Conservation (phyloP, 2,797 vertebrate genomes). For the Euthynnus affinis region DNA sequence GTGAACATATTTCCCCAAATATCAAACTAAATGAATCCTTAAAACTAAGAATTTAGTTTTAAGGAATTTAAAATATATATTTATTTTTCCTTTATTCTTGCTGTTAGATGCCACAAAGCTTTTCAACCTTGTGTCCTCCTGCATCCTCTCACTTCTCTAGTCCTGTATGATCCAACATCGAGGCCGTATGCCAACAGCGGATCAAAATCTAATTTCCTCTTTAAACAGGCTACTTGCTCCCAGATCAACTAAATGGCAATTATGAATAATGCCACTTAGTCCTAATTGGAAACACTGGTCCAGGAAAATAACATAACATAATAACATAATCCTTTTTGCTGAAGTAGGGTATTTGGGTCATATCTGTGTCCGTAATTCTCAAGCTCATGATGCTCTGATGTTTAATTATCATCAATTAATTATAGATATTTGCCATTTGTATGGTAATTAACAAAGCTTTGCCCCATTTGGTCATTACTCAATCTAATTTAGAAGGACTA, state of each 20-base stretch:
- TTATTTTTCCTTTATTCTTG: neutral
- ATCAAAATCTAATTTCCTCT: slow-evolving; percentile 68
- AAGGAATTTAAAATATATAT: no score
- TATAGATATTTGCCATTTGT: slow-evolving; percentile 70
- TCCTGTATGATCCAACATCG: slow-evolving; percentile 51
- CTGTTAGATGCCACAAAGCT: neutral
- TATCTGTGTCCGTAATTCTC: slow-evolving; percentile 80
- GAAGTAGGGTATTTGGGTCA: slow-evolving; percentile 80
- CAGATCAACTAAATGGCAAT: slow-evolving; percentile 77
- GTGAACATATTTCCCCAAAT: neutral
- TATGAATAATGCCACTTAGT: slow-evolving; percentile 84
- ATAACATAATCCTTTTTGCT: slow-evolving; percentile 74
- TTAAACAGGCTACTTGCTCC: slow-evolving; percentile 76
- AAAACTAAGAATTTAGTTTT: neutral
- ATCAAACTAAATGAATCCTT: neutral
- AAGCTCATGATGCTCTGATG: slow-evolving; percentile 69
- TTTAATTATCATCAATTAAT: slow-evolving; percentile 76
- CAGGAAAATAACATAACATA: slow-evolving; percentile 62
- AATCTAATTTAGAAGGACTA: slow-evolving; percentile 65
- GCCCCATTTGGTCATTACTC: slow-evolving; percentile 66
- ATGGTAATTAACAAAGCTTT: slow-evolving; percentile 75
- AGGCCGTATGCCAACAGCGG: slow-evolving; percentile 54
- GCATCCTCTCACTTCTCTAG: slow-evolving; percentile 19
- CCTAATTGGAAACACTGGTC: slow-evolving; percentile 77
- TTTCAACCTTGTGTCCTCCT: neutral